These are phyloP conservation scores for Microtus oregoni DNA, from an alignment of 2,113 vertebrate genomes.

Conservation along the genomic window DNA sequence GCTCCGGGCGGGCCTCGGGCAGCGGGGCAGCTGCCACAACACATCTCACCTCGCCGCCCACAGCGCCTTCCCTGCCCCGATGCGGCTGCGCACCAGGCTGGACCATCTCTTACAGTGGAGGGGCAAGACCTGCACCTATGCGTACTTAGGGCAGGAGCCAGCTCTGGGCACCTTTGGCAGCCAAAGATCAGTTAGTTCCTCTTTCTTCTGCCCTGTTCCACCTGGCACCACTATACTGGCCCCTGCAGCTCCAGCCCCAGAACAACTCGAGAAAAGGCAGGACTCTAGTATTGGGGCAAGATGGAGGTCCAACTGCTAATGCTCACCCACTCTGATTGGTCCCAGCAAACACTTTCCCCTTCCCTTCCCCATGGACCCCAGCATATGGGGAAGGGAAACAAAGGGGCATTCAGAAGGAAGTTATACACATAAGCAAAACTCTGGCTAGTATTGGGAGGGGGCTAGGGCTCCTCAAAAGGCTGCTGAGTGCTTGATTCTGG, in stretches of 20 bases:
- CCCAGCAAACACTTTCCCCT: background rate
- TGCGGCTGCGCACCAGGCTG: background rate
- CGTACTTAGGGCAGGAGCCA: background rate
- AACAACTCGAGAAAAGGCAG: background rate
- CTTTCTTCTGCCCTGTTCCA: background rate
- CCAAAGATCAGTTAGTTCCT: background rate
- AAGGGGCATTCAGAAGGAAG: background rate
- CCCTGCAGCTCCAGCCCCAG: background rate
- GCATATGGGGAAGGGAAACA: background rate
- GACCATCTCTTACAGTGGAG: background rate
- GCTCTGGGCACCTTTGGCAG: background rate
- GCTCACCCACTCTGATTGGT: background rate
- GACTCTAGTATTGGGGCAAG: background rate
- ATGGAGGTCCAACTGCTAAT: background rate
- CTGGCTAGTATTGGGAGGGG: background rate
- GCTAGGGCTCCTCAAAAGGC: too few species aligned
- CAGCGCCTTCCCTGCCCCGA: background rate
- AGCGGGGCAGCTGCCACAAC: constrained; percentile 88
- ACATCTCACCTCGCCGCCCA: constrained; percentile 81
- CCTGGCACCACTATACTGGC: background rate
- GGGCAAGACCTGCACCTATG: fast-evolving
- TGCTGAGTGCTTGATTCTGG: background rate
- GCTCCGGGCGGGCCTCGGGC: constrained; percentile 89
- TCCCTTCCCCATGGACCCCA: background rate
- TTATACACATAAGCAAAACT: background rate